Evolutionary conservation across 2,888 invertebrate genomes (phyloP), one percentile per base, ranked within the genome.

Genomic region (Leptopilina myrica): DNA sequence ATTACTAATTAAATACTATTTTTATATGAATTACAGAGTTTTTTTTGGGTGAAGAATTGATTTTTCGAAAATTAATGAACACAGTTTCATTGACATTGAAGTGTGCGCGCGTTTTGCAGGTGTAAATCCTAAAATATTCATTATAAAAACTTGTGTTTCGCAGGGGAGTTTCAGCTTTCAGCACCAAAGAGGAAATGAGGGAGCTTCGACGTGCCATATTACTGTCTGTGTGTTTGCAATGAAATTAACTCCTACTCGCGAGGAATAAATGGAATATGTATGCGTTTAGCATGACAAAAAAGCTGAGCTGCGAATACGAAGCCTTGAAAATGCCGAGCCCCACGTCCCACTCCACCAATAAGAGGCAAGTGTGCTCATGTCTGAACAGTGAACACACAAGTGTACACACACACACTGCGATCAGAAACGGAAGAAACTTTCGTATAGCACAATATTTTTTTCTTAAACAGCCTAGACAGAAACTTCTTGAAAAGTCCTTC

Each of bases 241-340:
- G 86, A 87, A 87, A 88, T 87, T 87, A 87, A 86, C 86, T 87
- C 85, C 85, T 83, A 83, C 86, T 86, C 83, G 82, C 78, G 82
- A 83, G 84, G 84, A 85, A 84, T 84, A 84, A 87, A 85, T 83
- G 84, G 83, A 85, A 84, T 73, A 73, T 73, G 73, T 86, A 83
- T 83, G 84, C 81, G 82, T 85, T 85, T 84, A 84, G 84, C 84
- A 84, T 85, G 82, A 84, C 83, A 86, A 85, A 86, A 85, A 84
- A 82, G 79, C 76, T 76, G 69, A 67, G 78, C 76, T 62, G 80
- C 79, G 75, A 76, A 77, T 64, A 66, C 64, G 81, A 84, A 84
- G 79, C 84, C 86, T 85, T 85, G 85, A 81, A 80, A 84, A 84
- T 85, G 81, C 80, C 85, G 79, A 80, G 73, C 73, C 73, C 73